Percentiles rank a stretch among this genome's conserved stretches.
Conservation (phyloP, 1,140 invertebrate genomes). For the Eriocheir sinensis region DNA sequence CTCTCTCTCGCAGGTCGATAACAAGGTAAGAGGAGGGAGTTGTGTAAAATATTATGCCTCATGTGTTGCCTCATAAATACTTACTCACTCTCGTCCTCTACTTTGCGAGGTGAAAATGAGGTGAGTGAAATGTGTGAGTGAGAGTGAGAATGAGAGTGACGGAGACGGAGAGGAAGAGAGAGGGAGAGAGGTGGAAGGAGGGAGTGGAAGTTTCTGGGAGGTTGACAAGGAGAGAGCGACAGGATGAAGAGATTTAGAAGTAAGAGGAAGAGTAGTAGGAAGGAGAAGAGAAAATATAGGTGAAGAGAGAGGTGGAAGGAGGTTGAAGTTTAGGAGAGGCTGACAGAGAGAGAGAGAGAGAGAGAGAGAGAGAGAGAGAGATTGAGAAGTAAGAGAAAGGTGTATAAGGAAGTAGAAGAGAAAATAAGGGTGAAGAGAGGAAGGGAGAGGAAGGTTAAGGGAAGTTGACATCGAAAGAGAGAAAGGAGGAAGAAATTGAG, state of each 20-base stretch:
- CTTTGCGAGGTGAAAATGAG: not conserved
- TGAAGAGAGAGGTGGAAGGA: not conserved
- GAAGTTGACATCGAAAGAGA: not conserved
- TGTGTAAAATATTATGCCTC: too few species aligned
- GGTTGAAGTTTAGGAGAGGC: not conserved
- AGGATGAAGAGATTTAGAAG: not conserved
- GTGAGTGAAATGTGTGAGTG: slow-evolving; percentile 17
- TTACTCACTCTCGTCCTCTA: too few species aligned
- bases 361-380: not conserved
- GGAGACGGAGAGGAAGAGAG: not conserved
- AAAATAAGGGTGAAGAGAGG: not conserved
- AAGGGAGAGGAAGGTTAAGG: not conserved
- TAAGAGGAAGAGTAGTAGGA: not conserved
- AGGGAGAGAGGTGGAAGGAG: not conserved
- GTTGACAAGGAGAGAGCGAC: not conserved
- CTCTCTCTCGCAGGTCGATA: slow-evolving; percentile 4
- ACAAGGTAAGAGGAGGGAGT: too few species aligned
- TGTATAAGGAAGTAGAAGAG: not conserved
- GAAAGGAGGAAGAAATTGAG: not conserved
- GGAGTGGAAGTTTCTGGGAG: not conserved
- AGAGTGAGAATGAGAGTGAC: not conserved
- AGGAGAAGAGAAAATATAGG: not conserved
- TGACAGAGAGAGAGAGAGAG: slow-evolving; percentile 12
- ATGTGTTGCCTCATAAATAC: too few species aligned
- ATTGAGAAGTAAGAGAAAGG: not conserved